Base-by-base conservation (phyloP, 2,113 vertebrate species). In the Myocastor coypus region DNA sequence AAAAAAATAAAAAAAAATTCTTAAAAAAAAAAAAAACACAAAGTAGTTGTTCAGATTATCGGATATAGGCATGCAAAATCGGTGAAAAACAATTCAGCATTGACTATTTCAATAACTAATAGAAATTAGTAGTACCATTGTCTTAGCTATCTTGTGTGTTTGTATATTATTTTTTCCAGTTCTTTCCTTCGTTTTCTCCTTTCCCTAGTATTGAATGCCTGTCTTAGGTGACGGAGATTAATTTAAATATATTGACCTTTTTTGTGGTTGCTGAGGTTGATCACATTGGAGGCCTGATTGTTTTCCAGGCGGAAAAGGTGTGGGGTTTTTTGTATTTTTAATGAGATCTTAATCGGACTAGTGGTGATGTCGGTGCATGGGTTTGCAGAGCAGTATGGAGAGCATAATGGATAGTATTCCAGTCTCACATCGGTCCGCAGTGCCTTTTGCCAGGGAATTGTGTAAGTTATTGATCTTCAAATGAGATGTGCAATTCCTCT, bases 171-270 rank as follows among this genome's bases (percentile, higher is more conserved):
- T 19, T 59, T 59, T 59, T 59, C 19, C 24, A 7, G 0, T 61
- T 57, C 55, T 16, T 57, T 57, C 55, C 55, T 57, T 19, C 55
- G 3, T 57, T 57, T 57, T 57, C 55, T 57, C 17, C 55, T 19
- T 57, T 57, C 16, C 0, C 55, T 57, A 57, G 55, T 57, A 57
- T 22, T 63, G 71, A 89, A 91, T 69, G 46, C 71, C 34, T 96
- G n/a, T 91, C 52, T n/a, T 14, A 93, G 40, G 59, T 71, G 71
- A 73, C 57, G 28, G 50, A 96, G 40, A 84, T 83, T 87, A 89
- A 87, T 91, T 77, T 71, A 92, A 95, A 96, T 52, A 87, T 20
- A 64, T 50, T 83, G 77, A 97, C 66, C 37, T 93, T n/a, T 42
- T 92, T 75, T 91, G 55, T 95, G 68, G 66, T 89, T 61, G 37